Conservation (phyloP, 2,888 invertebrate genomes). For the Nephrotoma flavescens region DNA sequence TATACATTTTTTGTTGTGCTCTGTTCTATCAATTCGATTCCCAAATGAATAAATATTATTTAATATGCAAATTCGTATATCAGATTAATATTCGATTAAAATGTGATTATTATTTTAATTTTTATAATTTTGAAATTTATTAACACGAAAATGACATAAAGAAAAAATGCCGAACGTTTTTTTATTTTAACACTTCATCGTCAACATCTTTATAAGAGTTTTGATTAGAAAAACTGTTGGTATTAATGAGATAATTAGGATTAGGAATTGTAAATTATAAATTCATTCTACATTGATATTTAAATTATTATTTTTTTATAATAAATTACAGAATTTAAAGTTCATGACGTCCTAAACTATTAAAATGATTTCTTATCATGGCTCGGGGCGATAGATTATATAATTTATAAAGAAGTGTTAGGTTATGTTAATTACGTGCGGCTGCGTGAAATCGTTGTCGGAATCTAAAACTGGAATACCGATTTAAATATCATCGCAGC, state of each 20-base stretch:
- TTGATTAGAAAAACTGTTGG: background rate
- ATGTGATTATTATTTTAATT: background rate
- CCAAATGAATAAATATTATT: background rate
- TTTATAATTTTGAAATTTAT: background rate
- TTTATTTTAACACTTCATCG: background rate
- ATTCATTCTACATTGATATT: background rate
- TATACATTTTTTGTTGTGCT: too few species aligned
- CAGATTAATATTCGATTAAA: background rate
- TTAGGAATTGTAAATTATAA: background rate
- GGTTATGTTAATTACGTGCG: background rate
- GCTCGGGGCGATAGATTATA: background rate
- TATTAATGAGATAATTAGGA: background rate
- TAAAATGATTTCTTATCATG: background rate
- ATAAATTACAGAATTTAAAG: background rate
- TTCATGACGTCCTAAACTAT: background rate
- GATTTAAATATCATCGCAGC: too few species aligned
- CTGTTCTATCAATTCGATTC: too few species aligned
- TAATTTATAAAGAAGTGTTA: background rate
- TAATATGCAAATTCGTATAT: background rate
- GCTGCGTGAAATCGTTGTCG: too few species aligned
- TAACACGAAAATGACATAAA: background rate
- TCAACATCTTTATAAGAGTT: background rate
- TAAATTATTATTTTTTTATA: background rate
- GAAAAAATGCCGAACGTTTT: background rate
- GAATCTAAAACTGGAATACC: too few species aligned